Base-by-base conservation (phyloP, 2,797 vertebrate species). In the Podargus strigoides region DNA sequence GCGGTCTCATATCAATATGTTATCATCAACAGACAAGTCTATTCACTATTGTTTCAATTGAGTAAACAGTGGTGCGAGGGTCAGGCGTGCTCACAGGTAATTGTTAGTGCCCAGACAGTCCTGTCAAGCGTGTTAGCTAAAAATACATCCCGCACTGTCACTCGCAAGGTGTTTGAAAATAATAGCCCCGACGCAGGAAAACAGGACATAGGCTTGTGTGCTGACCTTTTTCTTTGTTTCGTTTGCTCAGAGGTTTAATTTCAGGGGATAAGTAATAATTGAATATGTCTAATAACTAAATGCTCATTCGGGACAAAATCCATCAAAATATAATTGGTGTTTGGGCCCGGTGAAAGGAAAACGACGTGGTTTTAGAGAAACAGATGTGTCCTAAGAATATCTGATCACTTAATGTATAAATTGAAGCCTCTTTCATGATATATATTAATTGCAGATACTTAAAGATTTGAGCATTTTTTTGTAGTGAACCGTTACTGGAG, bases 211-310 rank as follows among this genome's bases (percentile, higher is more conserved):
- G 97, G 87, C 97, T 98, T 98, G 98, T 97, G 87, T 97, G 91
- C 95, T 99, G 99, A 99, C 99, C 99, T 99, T 99, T 98, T 94
- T 97, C 97, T 98, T 98, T 98, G 97, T 98, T 98, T 98, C 98
- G 98, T 97, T 98, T 97, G 95, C 98, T 96, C 87, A 22, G 88
- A 98, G 97, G 95, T 97, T 98, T 97, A 97, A 98, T 98, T 98
- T 97, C 97, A 97, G 95, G 97, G 96, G 97, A 97, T 97, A 97
- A 96, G 97, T 96, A 97, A 98, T 98, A 98, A 98, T 98, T 98
- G 98, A 98, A 98, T 98, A 97, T 93, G 96, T 96, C 96, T 98
- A 98, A 98, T 98, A 98, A 98, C 97, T 98, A 97, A 98, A 98
- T 96, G 97, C 95, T 98, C 97, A 98, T 98, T 97, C 98, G 98